Evolutionary conservation across 2,797 vertebrate species (phyloP).

Genomic region (Lithobates sylvaticus): DNA sequence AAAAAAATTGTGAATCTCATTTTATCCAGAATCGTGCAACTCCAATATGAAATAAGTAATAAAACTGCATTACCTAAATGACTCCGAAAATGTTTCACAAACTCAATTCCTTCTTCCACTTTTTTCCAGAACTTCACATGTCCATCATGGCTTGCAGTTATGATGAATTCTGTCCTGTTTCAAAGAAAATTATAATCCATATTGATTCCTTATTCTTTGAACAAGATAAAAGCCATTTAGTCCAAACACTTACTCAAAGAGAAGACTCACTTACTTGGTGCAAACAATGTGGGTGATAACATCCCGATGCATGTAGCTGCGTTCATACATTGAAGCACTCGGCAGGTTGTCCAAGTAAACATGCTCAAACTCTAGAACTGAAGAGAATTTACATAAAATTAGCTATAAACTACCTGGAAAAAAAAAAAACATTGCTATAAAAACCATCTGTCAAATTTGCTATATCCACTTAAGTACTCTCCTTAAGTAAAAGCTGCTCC

Average conservation of each 20-base stretch:
- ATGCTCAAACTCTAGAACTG: conserved; percentile 90
- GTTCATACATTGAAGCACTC: conserved; percentile 93
- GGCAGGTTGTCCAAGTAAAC: conserved; percentile 95
- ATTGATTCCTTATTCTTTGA: not conserved
- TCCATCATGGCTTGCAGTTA: conserved; percentile 97
- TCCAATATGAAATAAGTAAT: too few relatives aligned
- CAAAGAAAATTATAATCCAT: not conserved
- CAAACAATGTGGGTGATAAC: conserved; percentile 92
- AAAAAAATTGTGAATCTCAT: too few relatives aligned
- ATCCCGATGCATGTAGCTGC: conserved; percentile 98
- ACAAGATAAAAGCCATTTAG: too few relatives aligned
- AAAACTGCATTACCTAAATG: conserved; percentile 82
- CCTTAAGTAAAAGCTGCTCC: too few relatives aligned
- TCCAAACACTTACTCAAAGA: not conserved
- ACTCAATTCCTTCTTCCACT: conserved; percentile 94
- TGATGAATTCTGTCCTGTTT: conserved; percentile 92
- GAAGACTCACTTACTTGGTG: conserved; percentile 85
- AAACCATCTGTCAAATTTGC: not conserved
- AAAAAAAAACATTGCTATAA: not conserved
- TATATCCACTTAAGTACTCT: not conserved
- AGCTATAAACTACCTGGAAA: not conserved
- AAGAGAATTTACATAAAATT: conserved; percentile 20
- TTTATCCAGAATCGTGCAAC: too few relatives aligned
- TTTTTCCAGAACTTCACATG: conserved; percentile 99
- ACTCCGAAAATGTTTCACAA: conserved; percentile 98